Percentiles rank a stretch among this genome's conserved stretches.
Evolutionary conservation across 2,797 vertebrate genomes (phyloP).

Genomic region (Octomys mimax): DNA sequence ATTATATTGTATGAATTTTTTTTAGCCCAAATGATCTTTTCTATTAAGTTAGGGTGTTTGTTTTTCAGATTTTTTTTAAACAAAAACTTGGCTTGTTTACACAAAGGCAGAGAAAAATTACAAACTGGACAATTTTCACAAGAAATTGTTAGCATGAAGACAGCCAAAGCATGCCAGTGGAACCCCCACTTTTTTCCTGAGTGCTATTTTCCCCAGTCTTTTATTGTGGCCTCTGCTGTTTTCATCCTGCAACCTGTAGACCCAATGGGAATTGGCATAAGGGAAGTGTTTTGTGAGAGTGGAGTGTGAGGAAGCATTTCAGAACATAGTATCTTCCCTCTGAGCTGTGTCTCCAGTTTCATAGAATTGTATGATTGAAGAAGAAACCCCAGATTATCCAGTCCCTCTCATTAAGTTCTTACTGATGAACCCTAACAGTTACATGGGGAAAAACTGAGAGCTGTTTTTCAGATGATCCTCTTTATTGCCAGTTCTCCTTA

Average conservation of each 20-base stretch:
- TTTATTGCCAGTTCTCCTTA: not conserved
- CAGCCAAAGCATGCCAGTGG: not conserved
- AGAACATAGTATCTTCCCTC: slow-evolving; percentile 13
- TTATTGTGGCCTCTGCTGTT: not conserved
- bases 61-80: slow-evolving; percentile 67
- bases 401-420: not conserved
- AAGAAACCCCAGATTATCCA: not conserved
- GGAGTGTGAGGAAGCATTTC: slow-evolving; percentile 39
- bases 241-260: not conserved
- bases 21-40: slow-evolving; percentile 57
- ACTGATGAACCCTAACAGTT: slow-evolving; percentile 14
- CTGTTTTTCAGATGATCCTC: not conserved
- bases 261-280: not conserved
- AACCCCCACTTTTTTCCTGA: not conserved
- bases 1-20: not conserved
- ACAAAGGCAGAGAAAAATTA: slow-evolving; percentile 59
- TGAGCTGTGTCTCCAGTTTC: not conserved
- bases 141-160: slow-evolving; percentile 59
- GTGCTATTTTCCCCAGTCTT: not conserved
- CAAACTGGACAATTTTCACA: slow-evolving; percentile 35
- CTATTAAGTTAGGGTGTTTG: slow-evolving; percentile 66
- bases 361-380: slow-evolving; percentile 37
- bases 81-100: not conserved
- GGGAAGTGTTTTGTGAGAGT: not conserved
- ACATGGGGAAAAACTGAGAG: not conserved